A percentile compares a stretch with the other conserved stretches of the same genome.
Evolutionary conservation across 1,140 invertebrate genomes (phyloP).

Genomic region (Theocolax elegans): DNA sequence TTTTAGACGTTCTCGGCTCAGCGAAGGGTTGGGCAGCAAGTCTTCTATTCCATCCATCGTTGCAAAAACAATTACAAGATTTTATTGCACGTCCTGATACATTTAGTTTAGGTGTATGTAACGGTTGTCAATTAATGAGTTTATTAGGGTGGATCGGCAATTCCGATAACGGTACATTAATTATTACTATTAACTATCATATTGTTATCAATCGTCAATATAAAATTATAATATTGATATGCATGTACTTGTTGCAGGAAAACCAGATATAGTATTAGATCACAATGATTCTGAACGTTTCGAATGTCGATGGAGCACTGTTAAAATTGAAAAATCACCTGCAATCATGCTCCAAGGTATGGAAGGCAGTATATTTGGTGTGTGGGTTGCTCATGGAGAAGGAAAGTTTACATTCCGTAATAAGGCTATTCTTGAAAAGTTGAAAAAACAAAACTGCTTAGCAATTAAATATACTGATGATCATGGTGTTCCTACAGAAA

Average conservation of each 20-base stretch:
- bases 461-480: conserved; percentile 89
- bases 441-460: conserved; percentile 75
- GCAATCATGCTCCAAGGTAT: conserved; percentile 90
- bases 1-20: conserved; percentile 91
- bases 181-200: conserved; percentile 14
- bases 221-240: conserved; percentile 1
- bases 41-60: conserved; percentile 77
- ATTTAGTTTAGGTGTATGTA: conserved; percentile 97
- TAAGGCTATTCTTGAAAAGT: conserved; percentile 66
- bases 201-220: background rate
- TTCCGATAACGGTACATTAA: conserved; percentile 22
- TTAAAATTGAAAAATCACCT: conserved; percentile 78
- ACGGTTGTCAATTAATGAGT: conserved; percentile 96
- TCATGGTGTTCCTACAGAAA: conserved; percentile 77
- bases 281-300: conserved; percentile 90
- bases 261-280: conserved; percentile 79
- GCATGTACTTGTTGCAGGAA: conserved; percentile 34
- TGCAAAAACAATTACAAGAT: conserved; percentile 71
- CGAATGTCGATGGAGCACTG: conserved; percentile 91
- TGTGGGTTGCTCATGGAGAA: conserved; percentile 98
- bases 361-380: conserved; percentile 85
- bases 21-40: conserved; percentile 98
- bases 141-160: conserved; percentile 82
- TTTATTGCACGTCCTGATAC: conserved; percentile 85
- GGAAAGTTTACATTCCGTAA: conserved; percentile 78